A percentile compares a stretch with the other conserved stretches of the same genome.
phyloP scores from a whole-genome alignment of 2,113 vertebrate species.

The Paramisgurnus dabryanus region DNA sequence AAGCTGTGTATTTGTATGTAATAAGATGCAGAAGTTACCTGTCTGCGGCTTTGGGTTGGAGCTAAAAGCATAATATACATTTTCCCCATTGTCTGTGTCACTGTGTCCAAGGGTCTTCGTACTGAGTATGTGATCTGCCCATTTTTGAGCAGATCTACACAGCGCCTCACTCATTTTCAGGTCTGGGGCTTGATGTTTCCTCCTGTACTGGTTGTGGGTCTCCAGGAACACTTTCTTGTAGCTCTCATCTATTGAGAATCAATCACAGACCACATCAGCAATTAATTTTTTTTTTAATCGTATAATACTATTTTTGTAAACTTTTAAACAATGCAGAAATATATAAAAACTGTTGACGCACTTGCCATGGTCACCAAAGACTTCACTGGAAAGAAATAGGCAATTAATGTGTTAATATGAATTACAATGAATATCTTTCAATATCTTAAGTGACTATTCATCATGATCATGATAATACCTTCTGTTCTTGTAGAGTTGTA shows the following conservation, averaged over 20 bases:
- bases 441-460: no score
- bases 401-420: neutral
- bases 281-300: no score
- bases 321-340: neutral
- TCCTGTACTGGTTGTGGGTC: conserved; percentile 60
- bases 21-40: conserved; percentile 22
- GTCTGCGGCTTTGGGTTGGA: conserved; percentile 27
- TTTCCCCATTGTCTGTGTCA: conserved; percentile 62
- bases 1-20: no score
- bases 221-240: conserved; percentile 58
- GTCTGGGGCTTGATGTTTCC: conserved; percentile 54
- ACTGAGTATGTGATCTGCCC: conserved; percentile 62
- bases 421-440: neutral
- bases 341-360: neutral
- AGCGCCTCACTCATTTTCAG: conserved; percentile 53
- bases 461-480: neutral
- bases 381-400: neutral
- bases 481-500: neutral
- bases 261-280: no score
- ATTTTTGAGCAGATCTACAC: conserved; percentile 53
- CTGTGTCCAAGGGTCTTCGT: conserved; percentile 58
- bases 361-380: conserved; percentile 42
- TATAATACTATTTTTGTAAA: no score
- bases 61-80: conserved; percentile 62
- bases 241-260: conserved; percentile 13